These are phyloP conservation scores for Zaprionus lineosus DNA, from an alignment of 2,888 invertebrate species.

Conservation along the genomic window DNA sequence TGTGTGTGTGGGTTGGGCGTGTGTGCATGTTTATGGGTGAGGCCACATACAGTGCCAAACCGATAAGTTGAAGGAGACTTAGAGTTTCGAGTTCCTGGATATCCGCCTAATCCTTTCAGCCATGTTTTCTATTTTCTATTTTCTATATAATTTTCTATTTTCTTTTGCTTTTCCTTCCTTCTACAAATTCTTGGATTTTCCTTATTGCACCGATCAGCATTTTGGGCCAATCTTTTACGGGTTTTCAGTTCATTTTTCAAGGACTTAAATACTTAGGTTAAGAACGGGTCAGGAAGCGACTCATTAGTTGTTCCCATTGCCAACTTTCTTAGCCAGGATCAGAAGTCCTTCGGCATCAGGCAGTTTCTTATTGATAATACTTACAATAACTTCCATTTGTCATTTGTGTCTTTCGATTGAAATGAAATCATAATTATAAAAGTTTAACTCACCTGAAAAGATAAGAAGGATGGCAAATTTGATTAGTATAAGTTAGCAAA, in stretches of 20 bases:
- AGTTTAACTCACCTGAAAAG: slow-evolving; percentile 63
- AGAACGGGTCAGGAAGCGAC: too few species aligned
- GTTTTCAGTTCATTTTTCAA: too few species aligned
- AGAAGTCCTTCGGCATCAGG: not conserved
- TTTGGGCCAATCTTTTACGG: too few species aligned
- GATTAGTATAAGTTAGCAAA: slow-evolving; percentile 32
- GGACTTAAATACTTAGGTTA: too few species aligned
- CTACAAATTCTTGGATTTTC: not conserved
- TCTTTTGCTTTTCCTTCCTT: slow-evolving; percentile 16
- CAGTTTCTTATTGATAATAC: slow-evolving; percentile 48
- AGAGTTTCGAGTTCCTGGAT: slow-evolving; percentile 8
- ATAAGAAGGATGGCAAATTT: slow-evolving; percentile 5
- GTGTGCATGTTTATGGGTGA: too few species aligned
- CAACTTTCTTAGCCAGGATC: too few species aligned
- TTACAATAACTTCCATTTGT: slow-evolving; percentile 57
- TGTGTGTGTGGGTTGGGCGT: not conserved
- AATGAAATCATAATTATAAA: slow-evolving; percentile 7
- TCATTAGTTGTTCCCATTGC: too few species aligned
- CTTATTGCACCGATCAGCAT: too few species aligned
- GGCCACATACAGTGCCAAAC: too few species aligned
- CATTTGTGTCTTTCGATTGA: slow-evolving; percentile 10
- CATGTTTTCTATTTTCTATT: too few species aligned
- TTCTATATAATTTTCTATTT: too few species aligned
- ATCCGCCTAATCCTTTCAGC: slow-evolving; percentile 28
- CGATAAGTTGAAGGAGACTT: slow-evolving; percentile 12